Conservation (phyloP, 2,113 vertebrate species). For the Ammodytes marinus region DNA sequence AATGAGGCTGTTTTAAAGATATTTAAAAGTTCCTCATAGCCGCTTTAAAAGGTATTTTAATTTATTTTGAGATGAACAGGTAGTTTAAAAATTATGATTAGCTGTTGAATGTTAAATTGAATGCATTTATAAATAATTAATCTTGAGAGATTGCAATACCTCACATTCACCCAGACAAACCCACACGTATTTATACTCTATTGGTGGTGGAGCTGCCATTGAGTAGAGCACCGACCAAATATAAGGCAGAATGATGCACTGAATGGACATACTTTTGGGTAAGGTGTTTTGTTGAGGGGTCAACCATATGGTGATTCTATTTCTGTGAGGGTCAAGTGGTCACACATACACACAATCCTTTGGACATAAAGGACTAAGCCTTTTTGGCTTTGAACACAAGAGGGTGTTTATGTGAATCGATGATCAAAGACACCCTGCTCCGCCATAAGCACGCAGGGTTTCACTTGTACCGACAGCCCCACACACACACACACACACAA, state of each 20-base stretch:
- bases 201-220: neutral
- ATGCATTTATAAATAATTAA: constrained; percentile 11
- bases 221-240: neutral
- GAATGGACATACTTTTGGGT: neutral
- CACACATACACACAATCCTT: constrained; percentile 36
- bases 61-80: neutral
- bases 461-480: constrained; percentile 50
- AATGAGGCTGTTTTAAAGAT: no score
- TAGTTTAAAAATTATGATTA: neutral
- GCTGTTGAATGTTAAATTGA: constrained; percentile 2
- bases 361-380: constrained; percentile 67
- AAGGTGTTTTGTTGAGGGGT: neutral
- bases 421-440: constrained; percentile 77
- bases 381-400: constrained; percentile 79
- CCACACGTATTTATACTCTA: neutral
- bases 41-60: neutral
- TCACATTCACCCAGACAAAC: neutral
- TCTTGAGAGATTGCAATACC: neutral
- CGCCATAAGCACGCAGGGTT: constrained; percentile 65
- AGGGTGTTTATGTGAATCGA: constrained; percentile 81
- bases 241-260: neutral
- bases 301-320: constrained; percentile 14
- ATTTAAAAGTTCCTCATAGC: no score
- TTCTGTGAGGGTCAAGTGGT: constrained; percentile 44
- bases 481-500: constrained; percentile 29